phyloP scores from a whole-genome alignment of 2,888 invertebrate species.

The Ypsolopha scabrella region DNA sequence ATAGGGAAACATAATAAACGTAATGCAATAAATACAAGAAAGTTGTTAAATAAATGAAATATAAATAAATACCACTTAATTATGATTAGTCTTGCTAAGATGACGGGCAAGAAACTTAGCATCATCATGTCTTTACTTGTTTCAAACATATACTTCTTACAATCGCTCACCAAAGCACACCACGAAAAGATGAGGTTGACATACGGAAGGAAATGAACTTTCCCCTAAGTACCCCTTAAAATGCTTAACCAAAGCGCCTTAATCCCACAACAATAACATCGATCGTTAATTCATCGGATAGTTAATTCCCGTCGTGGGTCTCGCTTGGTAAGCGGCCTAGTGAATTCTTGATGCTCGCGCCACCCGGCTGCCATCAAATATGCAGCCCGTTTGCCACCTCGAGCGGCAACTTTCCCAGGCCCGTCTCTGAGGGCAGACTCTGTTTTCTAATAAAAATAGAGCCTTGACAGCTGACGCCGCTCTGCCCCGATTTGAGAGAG shows the following conservation, averaged over 20 bases:
- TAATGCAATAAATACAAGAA: no score
- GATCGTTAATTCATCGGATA: slow-evolving; percentile 27
- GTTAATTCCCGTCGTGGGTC: slow-evolving; percentile 34
- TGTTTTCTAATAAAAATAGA: neutral
- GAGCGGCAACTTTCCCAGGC: slow-evolving; percentile 21
- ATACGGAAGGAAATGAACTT: no score
- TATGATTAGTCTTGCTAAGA: no score
- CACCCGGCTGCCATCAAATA: slow-evolving; percentile 46
- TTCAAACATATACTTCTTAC: no score
- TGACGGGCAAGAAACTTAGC: no score
- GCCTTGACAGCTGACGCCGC: slow-evolving; percentile 19
- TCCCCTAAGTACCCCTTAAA: neutral
- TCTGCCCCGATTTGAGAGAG: neutral
- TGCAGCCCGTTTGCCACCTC: slow-evolving; percentile 27
- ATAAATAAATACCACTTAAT: no score
- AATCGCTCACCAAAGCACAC: no score
- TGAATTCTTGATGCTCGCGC: slow-evolving; percentile 45
- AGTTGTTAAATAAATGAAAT: no score
- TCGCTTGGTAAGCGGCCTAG: slow-evolving; percentile 34
- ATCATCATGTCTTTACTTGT: no score
- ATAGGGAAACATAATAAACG: no score
- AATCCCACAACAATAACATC: slow-evolving; percentile 38
- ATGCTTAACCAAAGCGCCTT: slow-evolving; percentile 17
- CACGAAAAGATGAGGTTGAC: no score
- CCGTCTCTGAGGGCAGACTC: slow-evolving; percentile 8